phyloP scores from a whole-genome alignment of 2,888 invertebrate genomes.

The Amblyteles armatorius region DNA sequence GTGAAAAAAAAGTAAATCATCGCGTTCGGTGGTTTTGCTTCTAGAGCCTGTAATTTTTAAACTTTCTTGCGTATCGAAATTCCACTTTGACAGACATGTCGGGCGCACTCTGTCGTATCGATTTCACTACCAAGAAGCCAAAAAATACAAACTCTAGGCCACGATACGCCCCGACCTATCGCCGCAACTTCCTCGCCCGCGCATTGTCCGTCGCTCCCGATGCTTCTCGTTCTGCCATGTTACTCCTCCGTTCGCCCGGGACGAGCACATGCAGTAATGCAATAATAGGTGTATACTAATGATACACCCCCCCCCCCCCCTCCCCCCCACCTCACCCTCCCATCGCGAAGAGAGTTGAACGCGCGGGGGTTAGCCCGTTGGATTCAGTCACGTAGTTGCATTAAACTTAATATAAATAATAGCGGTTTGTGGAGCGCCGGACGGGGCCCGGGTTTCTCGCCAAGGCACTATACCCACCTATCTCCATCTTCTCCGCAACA shows the following conservation, averaged over 20 bases:
- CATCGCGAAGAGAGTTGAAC: conserved; percentile 61
- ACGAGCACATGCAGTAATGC: conserved; percentile 80
- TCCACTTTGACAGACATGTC: background rate
- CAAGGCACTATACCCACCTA: conserved; percentile 79
- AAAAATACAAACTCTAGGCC: too few species aligned
- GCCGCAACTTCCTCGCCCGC: conserved; percentile 47
- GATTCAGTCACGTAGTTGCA: conserved; percentile 85
- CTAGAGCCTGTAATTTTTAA: too few species aligned
- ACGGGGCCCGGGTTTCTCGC: conserved; percentile 58
- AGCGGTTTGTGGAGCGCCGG: conserved; percentile 83
- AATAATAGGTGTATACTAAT: conserved; percentile 85
- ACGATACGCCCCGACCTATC: conserved; percentile 27
- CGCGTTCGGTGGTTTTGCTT: background rate
- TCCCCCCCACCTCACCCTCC: too few species aligned
- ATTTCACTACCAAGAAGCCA: too few species aligned
- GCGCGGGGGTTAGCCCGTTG: conserved; percentile 71
- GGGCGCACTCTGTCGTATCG: too few species aligned
- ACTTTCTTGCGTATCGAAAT: background rate
- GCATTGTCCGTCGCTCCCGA: conserved; percentile 44
- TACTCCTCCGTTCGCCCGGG: conserved; percentile 56
- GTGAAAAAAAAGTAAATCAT: background rate
- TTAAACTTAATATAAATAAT: conserved; percentile 85
- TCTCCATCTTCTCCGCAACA: conserved; percentile 81
- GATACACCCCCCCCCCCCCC: conserved; percentile 76
- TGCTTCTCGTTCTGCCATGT: conserved; percentile 51